A percentile compares a stretch with the other conserved stretches of the same genome.
These are phyloP conservation scores for Melanostoma scalare DNA, from an alignment of 2,888 invertebrate species.

Conservation along the genomic window DNA sequence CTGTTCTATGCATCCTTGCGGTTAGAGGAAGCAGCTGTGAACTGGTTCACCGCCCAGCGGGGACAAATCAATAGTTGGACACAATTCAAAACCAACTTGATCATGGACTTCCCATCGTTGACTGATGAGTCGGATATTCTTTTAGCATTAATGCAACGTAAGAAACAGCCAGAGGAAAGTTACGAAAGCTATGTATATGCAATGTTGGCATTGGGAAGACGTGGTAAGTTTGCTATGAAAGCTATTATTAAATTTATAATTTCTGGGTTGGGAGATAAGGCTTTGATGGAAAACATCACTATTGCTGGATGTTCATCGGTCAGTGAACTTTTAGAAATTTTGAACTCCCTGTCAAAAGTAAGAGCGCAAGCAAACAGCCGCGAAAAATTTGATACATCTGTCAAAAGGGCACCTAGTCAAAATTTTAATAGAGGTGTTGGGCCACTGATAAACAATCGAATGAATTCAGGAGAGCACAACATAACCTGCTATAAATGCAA, in stretches of 20 bases:
- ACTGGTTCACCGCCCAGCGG: too few species aligned
- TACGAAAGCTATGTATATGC: conserved; percentile 12
- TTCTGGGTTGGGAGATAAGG: conserved; percentile 21
- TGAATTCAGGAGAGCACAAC: not conserved
- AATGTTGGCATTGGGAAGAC: conserved; percentile 24
- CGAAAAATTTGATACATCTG: not conserved
- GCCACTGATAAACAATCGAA: not conserved
- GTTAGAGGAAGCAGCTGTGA: conserved; percentile 4
- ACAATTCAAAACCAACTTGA: conserved; percentile 29
- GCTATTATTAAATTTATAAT: conserved; percentile 13
- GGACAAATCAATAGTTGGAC: too few species aligned
- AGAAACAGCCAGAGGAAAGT: conserved; percentile 15
- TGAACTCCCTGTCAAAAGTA: conserved; percentile 13
- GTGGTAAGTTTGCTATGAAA: conserved; percentile 16
- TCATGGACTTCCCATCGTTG: conserved; percentile 16
- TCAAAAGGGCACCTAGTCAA: not conserved
- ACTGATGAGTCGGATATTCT: conserved; percentile 8
- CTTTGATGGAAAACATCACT: conserved; percentile 2
- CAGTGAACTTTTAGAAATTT: not conserved
- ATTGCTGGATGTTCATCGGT: conserved; percentile 1
- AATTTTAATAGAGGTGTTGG: too few species aligned
- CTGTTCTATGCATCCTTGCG: conserved; percentile 13
- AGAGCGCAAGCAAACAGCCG: not conserved
- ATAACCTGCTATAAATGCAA: conserved; percentile 10
- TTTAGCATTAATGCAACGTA: not conserved